Evolutionary conservation across 1,140 invertebrate genomes (phyloP).

Genomic region (Acyrthosiphon pisum): DNA sequence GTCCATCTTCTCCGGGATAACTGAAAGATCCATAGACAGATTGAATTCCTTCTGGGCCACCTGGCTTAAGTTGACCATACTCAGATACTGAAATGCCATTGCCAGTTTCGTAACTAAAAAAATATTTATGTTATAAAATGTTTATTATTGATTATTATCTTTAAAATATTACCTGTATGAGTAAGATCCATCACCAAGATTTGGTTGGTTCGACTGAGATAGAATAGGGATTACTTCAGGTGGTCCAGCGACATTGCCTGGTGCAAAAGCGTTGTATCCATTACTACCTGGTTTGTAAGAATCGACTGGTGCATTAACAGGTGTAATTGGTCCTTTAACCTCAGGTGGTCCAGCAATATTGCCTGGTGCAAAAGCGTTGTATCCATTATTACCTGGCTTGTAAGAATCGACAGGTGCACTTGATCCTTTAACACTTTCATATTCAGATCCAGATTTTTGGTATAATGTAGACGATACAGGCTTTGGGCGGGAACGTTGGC

Average conservation of each 20-base stretch:
- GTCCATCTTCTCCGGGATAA: conserved; percentile 78
- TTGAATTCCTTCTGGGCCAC: conserved; percentile 68
- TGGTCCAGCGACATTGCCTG: conserved; percentile 28
- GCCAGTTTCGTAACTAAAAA: conserved; percentile 70
- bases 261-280: conserved; percentile 47
- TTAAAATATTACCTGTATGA: conserved; percentile 59
- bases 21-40: conserved; percentile 68
- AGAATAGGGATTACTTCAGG: conserved; percentile 60
- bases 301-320: neutral
- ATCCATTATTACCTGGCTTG: conserved; percentile 32
- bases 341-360: conserved; percentile 48
- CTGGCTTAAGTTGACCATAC: conserved; percentile 73
- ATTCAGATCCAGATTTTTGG: conserved; percentile 31
- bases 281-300: neutral
- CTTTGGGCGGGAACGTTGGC: neutral
- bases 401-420: neutral
- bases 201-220: conserved; percentile 60
- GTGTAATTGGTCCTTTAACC: conserved; percentile 38
- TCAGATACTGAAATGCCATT: conserved; percentile 75
- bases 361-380: conserved; percentile 44
- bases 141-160: neutral
- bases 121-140: conserved; percentile 47
- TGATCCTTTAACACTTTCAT: neutral
- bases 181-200: conserved; percentile 60
- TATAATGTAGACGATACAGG: neutral